A percentile compares a stretch with the other conserved stretches of the same genome.
Evolutionary conservation across 2,888 invertebrate species (phyloP).

Genomic region (Xestia xanthographa): DNA sequence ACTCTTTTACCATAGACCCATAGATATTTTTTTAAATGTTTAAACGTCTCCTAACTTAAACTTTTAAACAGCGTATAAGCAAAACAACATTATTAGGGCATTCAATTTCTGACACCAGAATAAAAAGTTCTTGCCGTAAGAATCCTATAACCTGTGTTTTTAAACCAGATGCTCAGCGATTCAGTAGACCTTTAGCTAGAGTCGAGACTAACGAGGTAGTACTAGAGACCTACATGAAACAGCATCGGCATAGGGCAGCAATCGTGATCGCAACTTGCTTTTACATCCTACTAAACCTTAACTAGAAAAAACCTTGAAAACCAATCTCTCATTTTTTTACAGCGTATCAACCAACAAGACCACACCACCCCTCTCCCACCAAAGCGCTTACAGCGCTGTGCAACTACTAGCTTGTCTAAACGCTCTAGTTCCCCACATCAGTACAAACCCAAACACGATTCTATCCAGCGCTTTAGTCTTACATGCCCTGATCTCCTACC

Average conservation of each 20-base stretch:
- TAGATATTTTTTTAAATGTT: too few species aligned
- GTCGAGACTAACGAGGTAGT: background rate
- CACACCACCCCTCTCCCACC: conserved; percentile 80
- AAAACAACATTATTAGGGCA: too few species aligned
- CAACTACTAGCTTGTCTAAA: conserved; percentile 84
- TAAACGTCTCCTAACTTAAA: too few species aligned
- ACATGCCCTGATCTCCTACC: conserved; percentile 82
- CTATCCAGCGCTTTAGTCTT: conserved; percentile 84
- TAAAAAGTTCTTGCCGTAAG: background rate
- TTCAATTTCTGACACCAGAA: too few species aligned
- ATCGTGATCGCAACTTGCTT: background rate
- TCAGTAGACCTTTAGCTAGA: background rate
- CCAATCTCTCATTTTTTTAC: conserved; percentile 45
- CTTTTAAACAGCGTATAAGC: too few species aligned
- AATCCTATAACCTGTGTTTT: background rate
- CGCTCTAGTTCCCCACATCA: conserved; percentile 74
- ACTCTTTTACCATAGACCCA: too few species aligned
- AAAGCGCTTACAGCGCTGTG: conserved; percentile 85
- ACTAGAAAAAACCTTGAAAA: background rate
- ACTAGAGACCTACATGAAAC: background rate
- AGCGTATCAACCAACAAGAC: conserved; percentile 79
- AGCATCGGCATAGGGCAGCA: background rate
- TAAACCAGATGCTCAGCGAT: background rate
- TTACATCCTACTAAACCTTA: background rate
- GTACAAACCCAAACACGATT: conserved; percentile 74